phyloP scores from a whole-genome alignment of 2,888 invertebrate genomes.

The Eurois occulta region DNA sequence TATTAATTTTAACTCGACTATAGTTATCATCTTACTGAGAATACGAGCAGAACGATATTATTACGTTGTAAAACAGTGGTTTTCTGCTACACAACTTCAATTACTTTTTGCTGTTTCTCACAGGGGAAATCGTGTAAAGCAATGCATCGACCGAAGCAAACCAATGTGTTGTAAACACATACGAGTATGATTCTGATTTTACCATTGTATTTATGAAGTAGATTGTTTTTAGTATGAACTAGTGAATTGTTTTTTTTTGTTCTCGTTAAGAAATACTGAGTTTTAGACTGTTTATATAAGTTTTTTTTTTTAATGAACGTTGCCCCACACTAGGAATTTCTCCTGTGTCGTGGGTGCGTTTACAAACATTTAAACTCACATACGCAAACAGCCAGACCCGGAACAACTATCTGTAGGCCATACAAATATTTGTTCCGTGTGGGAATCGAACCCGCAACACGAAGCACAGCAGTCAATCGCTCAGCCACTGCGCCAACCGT shows the following conservation, averaged over 20 bases:
- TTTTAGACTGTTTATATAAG: too few relatives aligned
- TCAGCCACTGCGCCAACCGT: too few relatives aligned
- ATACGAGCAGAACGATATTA: not conserved
- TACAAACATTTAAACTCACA: too few relatives aligned
- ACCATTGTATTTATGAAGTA: not conserved
- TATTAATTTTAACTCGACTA: not conserved
- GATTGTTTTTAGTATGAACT: too few relatives aligned
- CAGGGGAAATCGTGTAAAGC: slow-evolving; percentile 43
- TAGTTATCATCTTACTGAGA: not conserved
- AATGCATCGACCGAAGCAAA: not conserved
- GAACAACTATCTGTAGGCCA: too few relatives aligned
- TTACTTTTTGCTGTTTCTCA: slow-evolving; percentile 27
- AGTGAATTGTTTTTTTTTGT: not conserved
- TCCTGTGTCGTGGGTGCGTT: too few relatives aligned
- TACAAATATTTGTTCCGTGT: too few relatives aligned
- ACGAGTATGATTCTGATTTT: slow-evolving; percentile 6
- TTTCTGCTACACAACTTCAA: slow-evolving; percentile 30
- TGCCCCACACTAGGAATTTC: too few relatives aligned
- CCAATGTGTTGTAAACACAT: slow-evolving; percentile 3
- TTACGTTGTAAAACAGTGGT: not conserved
- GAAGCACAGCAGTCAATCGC: too few relatives aligned
- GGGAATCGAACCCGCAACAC: too few relatives aligned
- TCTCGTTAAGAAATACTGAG: not conserved
- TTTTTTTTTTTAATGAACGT: too few relatives aligned
- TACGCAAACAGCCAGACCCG: too few relatives aligned